Conservation (phyloP, 2,797 vertebrate genomes). For the Lagocephalus sceleratus region DNA sequence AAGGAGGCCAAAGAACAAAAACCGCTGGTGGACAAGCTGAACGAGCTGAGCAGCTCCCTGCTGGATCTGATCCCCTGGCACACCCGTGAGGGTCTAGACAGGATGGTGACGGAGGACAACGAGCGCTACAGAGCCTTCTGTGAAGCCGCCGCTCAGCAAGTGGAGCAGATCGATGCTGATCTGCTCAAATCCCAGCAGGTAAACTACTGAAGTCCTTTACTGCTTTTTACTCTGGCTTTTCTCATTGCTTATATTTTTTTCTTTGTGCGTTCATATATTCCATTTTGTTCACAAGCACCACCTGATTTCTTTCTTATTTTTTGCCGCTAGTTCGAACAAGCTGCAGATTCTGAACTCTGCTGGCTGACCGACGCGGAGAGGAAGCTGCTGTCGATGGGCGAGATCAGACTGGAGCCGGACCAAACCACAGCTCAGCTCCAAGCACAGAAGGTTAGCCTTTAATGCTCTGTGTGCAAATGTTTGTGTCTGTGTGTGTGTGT, state of each 20-base stretch:
- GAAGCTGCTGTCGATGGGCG: conserved; percentile 86
- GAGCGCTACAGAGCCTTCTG: conserved; percentile 84
- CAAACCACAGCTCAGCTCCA: conserved; percentile 92
- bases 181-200: conserved; percentile 93
- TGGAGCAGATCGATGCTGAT: conserved; percentile 88
- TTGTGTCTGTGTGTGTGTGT: too few species aligned
- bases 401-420: conserved; percentile 92
- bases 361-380: conserved; percentile 89
- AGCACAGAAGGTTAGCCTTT: conserved; percentile 90
- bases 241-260: background rate
- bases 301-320: conserved; percentile 11
- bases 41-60: conserved; percentile 88
- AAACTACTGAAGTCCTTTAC: conserved; percentile 29
- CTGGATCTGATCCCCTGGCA: conserved; percentile 95
- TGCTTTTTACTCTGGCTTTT: conserved; percentile 3
- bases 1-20: conserved; percentile 84
- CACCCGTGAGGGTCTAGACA: conserved; percentile 90
- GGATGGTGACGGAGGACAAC: conserved; percentile 87
- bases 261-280: background rate
- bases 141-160: conserved; percentile 82
- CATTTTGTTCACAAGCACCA: background rate
- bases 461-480: background rate
- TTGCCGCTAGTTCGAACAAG: conserved; percentile 95
- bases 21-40: conserved; percentile 83
- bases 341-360: conserved; percentile 85